Evolutionary conservation across 2,888 invertebrate genomes (phyloP), one percentile per base, ranked within the genome.

Genomic region (Polydesmus complanatus): DNA sequence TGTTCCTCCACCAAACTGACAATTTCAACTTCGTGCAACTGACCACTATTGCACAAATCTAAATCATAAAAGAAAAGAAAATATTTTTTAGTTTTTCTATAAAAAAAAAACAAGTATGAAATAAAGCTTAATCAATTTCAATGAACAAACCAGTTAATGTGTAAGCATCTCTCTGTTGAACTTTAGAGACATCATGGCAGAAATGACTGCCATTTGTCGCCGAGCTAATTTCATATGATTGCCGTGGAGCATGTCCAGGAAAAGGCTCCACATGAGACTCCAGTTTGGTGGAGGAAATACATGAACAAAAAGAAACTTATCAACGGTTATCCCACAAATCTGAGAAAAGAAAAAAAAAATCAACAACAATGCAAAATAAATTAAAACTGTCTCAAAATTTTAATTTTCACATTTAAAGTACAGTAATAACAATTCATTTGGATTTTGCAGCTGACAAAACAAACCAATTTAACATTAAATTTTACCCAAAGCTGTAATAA

Each of bases 11-110:
- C 80, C 68, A 95, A 80, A 75, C 92, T 92, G 76, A 95, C 86
- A 72, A 95, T 90, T 79, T 95, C 94, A 71, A 95, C 92, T 81
- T 95, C 95, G 65, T 92, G 89, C 76, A 92, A 81, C 77, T 91
- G 85, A 75, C 85, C 90, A 76, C 85, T 85, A 79, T 87, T 89
- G 82, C 91, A 92, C 79, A 94, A 81, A 79, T 93, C 93, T 93
- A 82, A 64, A 62, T 56, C 25, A 48, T 37, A 54, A 22, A 54
- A 49, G 49, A 8, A 8, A 37, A 37, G 5, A 25, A 51, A 27
- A 55, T 54, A 56, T 8, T 48, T 62, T 25, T 21, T 49, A 22
- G 3, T 53, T 54, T n/a, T n/a, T n/a, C n/a, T n/a, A n/a, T n/a
- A n/a, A n/a, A n/a, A n/a, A n/a, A n/a, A n/a, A n/a, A n/a, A 56